Evolutionary conservation across 2,888 invertebrate genomes (phyloP), one percentile per base, ranked within the genome.

Genomic region (Pterostichus niger): DNA sequence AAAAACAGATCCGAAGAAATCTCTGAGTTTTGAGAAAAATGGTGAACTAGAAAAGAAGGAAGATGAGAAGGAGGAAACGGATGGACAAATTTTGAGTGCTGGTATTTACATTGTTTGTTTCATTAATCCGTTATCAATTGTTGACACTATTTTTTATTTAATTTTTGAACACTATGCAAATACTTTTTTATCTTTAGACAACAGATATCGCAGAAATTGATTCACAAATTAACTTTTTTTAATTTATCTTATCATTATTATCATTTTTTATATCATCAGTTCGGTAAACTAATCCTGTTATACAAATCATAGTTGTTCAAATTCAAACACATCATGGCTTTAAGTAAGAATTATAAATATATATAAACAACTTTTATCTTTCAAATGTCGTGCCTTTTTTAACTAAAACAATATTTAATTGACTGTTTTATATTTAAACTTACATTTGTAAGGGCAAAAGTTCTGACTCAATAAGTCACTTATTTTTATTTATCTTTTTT

Each of bases 21-120:
- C 75, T 3, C 31, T 82, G 10, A 79, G 46, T 46, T 79, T 79
- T 46, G 79, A 79, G 52, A 79, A 68, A 49, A 64, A 64, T 64
- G 49, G 56, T 9, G 61, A 75, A n/a, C 33, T 49, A 5, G 75
- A 82, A 11, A 73, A 61, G 17, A 68, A 11, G 6, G 56, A 56
- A 44, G 68, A 68, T 0, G 17, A 7, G 10, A 78, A 61, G 11
- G 82, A 82, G 11, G 82, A 82, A 59, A 11, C 61, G 6, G 82
- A 82, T 61, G 82, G 82, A 2, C 75, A 82, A 59, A 82, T 75
- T 81, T 40, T 71, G 44, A 82, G 82, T 46, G 46, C 82, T 11
- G 61, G 82, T 56, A 56, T 56, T 17, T 64, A 11, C 11, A 64
- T 35, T n/a, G 0, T 33, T 64, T 64, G 6, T 5, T 6, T n/a